phyloP scores from a whole-genome alignment of 2,888 invertebrate genomes.

The Chymomyza fuscimana region DNA sequence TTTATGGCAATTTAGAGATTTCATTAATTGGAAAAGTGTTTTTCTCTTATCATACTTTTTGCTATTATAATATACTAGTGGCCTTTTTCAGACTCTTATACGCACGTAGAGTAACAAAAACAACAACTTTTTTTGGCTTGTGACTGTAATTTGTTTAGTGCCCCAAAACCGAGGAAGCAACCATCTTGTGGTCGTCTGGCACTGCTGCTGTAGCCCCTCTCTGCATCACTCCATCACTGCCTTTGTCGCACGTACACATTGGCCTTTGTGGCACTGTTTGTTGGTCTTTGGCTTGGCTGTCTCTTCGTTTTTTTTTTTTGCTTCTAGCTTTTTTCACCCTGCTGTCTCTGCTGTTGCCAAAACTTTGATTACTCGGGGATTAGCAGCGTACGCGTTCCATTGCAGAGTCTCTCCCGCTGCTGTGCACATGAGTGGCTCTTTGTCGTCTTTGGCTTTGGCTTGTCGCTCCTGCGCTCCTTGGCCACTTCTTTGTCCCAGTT shows the following conservation, averaged over 20 bases:
- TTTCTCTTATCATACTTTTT: conserved; percentile 23
- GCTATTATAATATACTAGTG: neutral
- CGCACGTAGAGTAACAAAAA: neutral
- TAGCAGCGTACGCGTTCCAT: conserved; percentile 42
- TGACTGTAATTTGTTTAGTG: conserved; percentile 45
- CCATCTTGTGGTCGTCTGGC: conserved; percentile 27
- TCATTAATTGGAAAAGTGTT: conserved; percentile 79
- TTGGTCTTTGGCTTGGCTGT: conserved; percentile 35
- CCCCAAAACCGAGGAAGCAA: neutral
- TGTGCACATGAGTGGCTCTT: conserved; percentile 41
- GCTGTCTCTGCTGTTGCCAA: conserved; percentile 57
- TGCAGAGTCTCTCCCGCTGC: conserved; percentile 16
- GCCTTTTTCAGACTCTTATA: neutral
- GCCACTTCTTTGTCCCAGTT: neutral
- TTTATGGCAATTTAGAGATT: conserved; percentile 77
- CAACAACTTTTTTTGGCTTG: neutral
- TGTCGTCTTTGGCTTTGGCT: conserved; percentile 16
- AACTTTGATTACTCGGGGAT: conserved; percentile 76
- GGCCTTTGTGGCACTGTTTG: conserved; percentile 27
- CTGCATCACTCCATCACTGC: neutral
- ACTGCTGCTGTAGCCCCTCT: neutral
- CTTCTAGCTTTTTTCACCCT: neutral
- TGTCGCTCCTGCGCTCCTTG: conserved; percentile 11
- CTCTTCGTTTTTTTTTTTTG: conserved; percentile 14
- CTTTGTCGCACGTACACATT: neutral